Conservation (phyloP, 2,888 invertebrate genomes). For the Torymus aiolomorphi region DNA sequence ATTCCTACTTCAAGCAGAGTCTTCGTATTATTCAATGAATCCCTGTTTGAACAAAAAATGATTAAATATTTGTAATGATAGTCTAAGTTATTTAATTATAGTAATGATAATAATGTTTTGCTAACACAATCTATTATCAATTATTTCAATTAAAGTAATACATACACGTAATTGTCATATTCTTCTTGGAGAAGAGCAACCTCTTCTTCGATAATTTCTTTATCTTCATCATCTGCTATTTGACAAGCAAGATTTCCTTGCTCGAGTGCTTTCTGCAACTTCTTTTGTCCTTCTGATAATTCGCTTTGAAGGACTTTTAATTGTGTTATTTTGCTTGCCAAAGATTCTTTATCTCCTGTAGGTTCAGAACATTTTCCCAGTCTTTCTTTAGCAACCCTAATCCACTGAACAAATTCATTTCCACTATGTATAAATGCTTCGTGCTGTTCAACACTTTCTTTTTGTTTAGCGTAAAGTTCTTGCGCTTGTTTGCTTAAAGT, state of each 20-base stretch:
- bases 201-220: slow-evolving; percentile 94
- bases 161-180: slow-evolving; percentile 89
- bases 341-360: slow-evolving; percentile 92
- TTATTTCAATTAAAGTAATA: slow-evolving; percentile 67
- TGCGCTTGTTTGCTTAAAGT: slow-evolving; percentile 92
- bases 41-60: slow-evolving; percentile 76
- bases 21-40: slow-evolving; percentile 87
- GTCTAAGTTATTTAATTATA: not conserved
- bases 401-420: slow-evolving; percentile 94
- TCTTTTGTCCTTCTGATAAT: slow-evolving; percentile 88
- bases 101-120: slow-evolving; percentile 7
- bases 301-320: slow-evolving; percentile 90
- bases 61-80: slow-evolving; percentile 13
- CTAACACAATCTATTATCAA: slow-evolving; percentile 14
- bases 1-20: slow-evolving; percentile 90
- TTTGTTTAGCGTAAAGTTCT: slow-evolving; percentile 91
- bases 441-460: slow-evolving; percentile 92
- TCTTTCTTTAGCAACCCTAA: slow-evolving; percentile 92
- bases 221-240: slow-evolving; percentile 89
- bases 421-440: slow-evolving; percentile 95
- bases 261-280: slow-evolving; percentile 88
- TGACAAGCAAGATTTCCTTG: slow-evolving; percentile 92
- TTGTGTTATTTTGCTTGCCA: slow-evolving; percentile 91
- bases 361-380: slow-evolving; percentile 94
- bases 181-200: slow-evolving; percentile 93